These are phyloP conservation scores for Rhabdornis inornatus DNA, from an alignment of 2,113 vertebrate species.

Conservation along the genomic window DNA sequence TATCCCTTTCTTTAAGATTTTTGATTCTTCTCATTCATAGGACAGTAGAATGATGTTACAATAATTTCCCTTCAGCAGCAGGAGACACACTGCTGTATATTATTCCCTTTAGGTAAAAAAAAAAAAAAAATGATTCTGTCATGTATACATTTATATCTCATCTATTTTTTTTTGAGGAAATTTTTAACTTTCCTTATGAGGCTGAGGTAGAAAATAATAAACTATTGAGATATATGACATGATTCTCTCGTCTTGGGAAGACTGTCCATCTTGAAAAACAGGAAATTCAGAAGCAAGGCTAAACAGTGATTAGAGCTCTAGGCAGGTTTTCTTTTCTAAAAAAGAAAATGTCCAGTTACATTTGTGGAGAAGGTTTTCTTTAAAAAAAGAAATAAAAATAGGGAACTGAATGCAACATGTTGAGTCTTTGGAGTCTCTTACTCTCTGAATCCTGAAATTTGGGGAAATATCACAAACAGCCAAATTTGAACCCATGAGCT, in stretches of 20 bases:
- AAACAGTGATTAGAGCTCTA: background rate
- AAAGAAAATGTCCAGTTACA: background rate
- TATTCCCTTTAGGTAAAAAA: constrained; percentile 61
- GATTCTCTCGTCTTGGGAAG: background rate
- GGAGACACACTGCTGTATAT: constrained; percentile 36
- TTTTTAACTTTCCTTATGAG: constrained; percentile 40
- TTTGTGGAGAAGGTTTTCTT: background rate
- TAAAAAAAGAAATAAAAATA: background rate
- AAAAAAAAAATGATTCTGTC: constrained; percentile 66
- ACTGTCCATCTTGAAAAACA: background rate
- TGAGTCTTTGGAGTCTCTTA: background rate
- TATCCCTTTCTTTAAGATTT: constrained; percentile 9
- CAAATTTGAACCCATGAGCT: background rate
- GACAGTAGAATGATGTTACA: constrained; percentile 24
- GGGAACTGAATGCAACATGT: background rate
- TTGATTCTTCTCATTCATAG: background rate
- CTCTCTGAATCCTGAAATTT: background rate
- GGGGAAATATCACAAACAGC: background rate
- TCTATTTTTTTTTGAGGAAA: background rate
- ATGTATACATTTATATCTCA: constrained; percentile 58
- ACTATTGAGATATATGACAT: background rate
- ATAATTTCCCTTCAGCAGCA: constrained; percentile 55
- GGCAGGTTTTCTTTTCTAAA: background rate
- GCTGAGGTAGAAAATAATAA: constrained; percentile 22
- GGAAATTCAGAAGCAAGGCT: background rate